Base-by-base conservation (phyloP, 2,888 invertebrate species). In the Stenurella melanura region DNA sequence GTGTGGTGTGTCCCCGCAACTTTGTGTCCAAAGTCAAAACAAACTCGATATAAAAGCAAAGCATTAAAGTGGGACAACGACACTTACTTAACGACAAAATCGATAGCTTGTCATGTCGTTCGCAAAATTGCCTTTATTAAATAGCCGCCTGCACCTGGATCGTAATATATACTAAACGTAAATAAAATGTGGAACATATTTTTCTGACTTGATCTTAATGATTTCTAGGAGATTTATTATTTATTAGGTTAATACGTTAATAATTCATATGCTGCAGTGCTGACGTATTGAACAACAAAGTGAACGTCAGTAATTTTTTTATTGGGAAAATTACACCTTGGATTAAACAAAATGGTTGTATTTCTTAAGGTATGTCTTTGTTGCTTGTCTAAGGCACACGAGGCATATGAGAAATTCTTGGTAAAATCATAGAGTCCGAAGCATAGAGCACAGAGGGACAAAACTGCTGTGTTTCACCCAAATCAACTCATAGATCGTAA, bases 21-120 rank as follows among this genome's bases (percentile, higher is more conserved):
- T 38, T 18, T 18, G 30, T 17, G 38, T 21, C 70, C 21, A 21
- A 38, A 42, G 70, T 38, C 63, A 38, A 63, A 70, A 57, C 64
- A 34, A 50, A 57, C 10, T 38, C 57, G 34, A 18, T 12, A 75
- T 58, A 64, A 57, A 61, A 50, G 74, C 70, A 30, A 57, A 38
- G 60, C 60, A 18, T 64, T 54, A 69, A 69, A 76, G 76, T 73
- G 18, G 76, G 61, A 68, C 70, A 70, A 70, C 70, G 70, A 70
- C 73, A 73, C 61, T 69, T 58, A 60, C 50, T 69, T 60, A 38
- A 26, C 56, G 30, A 26, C 9, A 68, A 73, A 76, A 76, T 76
- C 76, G 67, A 76, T 76, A 76, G 63, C 63, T 67, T 73, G 69
- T 72, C 76, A 76, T 76, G 71, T 76, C 73, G 69, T 12, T 63